These are phyloP conservation scores for Oligia fasciuncula DNA, from an alignment of 2,888 invertebrate species.

Conservation along the genomic window DNA sequence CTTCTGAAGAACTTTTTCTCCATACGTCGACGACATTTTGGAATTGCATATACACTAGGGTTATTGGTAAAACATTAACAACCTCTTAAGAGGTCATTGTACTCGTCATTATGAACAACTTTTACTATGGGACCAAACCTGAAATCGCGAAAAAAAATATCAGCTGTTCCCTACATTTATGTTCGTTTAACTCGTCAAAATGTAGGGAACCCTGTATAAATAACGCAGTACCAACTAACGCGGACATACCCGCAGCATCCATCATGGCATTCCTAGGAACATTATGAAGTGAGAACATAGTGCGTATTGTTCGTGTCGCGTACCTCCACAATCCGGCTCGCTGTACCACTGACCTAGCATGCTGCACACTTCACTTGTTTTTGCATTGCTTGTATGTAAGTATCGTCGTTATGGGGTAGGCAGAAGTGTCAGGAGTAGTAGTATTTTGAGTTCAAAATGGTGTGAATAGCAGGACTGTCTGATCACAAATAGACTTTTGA, in stretches of 20 bases:
- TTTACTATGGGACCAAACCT: too few relatives aligned
- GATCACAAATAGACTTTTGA: background rate
- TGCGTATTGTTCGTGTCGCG: conserved; percentile 50
- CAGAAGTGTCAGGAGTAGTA: background rate
- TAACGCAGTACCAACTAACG: conserved; percentile 1
- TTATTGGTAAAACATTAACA: too few relatives aligned
- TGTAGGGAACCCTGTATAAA: background rate
- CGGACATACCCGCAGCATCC: conserved; percentile 8
- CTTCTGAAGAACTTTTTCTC: background rate
- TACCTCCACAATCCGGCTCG: conserved; percentile 62
- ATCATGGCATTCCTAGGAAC: conserved; percentile 34
- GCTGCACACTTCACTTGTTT: conserved; percentile 36
- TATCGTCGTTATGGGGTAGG: background rate
- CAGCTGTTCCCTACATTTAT: too few relatives aligned
- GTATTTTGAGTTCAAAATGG: background rate
- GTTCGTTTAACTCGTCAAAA: too few relatives aligned
- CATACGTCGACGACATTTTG: background rate
- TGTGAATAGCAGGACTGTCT: background rate
- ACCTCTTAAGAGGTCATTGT: too few relatives aligned
- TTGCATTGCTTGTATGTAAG: conserved; percentile 32
- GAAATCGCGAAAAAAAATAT: too few relatives aligned
- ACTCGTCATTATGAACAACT: too few relatives aligned
- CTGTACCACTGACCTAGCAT: conserved; percentile 65
- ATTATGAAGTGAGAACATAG: conserved; percentile 38
- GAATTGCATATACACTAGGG: background rate